Evolutionary conservation across 2,113 vertebrate genomes (phyloP), one percentile per base, ranked within the genome.

Genomic region (Taxidea taxus): DNA sequence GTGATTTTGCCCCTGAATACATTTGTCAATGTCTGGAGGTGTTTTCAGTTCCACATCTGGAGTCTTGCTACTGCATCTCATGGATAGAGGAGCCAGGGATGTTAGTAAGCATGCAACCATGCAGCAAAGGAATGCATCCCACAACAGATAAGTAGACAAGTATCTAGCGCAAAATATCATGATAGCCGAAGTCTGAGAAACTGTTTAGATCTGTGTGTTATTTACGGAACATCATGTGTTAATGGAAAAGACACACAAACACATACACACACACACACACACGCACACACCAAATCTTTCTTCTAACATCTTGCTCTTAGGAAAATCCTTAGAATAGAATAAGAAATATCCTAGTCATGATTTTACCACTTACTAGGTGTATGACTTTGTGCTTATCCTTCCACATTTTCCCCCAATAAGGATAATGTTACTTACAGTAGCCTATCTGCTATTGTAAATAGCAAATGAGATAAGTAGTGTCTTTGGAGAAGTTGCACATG

Each of bases 121-220:
- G 18, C 6, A 44, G 23, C 6, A 44, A 16, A 37, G 34, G 39
- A 21, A 0, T 25, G 10, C 7, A 18, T 21, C 0, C 7, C 6
- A 16, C 25, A 31, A 10, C 7, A 12, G 16, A 51, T 6, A 31
- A 78, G 10, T 47, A 7, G 75, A 21, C 7, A 37, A 2, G 18
- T 47, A 44, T 68, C 11, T 10, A 37, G 10, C 39, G 8, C 21
- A 18, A 47, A 75, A 12, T 42, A 15, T 37, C 23, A 87, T n/a
- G 21, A 34, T 44, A 18, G 2, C 11, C 18, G 47, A 80, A 7
- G 13, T 20, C 11, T 94, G 18, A 81, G 74, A 54, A 68, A 39
- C 7, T 62, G 29, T 47, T 74, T 42, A 49, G 44, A 47, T 54
- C 37, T 80, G 62, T 34, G 44, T 20, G 83, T 68, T 44, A 81